Conservation (phyloP, 2,888 invertebrate genomes). For the Hypena proboscidalis region DNA sequence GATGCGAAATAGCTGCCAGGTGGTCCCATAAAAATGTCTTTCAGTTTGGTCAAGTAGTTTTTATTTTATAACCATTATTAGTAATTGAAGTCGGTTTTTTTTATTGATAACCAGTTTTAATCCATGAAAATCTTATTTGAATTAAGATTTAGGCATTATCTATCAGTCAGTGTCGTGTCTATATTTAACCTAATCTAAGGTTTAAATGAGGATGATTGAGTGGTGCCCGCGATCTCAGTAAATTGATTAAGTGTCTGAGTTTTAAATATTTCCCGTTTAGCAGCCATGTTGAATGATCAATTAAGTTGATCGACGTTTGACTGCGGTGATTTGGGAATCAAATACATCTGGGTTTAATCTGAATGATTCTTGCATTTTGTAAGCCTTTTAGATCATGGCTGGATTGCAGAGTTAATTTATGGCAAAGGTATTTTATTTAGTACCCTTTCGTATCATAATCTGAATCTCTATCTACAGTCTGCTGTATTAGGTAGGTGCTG, state of each 20-base stretch:
- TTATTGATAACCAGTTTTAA: too few relatives aligned
- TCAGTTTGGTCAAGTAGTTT: too few relatives aligned
- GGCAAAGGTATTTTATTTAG: too few relatives aligned
- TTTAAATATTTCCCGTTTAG: conserved; percentile 73
- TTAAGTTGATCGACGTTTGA: conserved; percentile 76
- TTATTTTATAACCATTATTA: too few relatives aligned
- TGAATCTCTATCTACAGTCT: too few relatives aligned
- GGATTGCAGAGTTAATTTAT: conserved; percentile 28
- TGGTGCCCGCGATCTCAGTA: conserved; percentile 68
- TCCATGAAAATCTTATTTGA: too few relatives aligned
- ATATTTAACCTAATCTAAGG: conserved; percentile 31
- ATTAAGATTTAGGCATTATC: conserved; percentile 15
- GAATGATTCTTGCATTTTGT: conserved; percentile 48
- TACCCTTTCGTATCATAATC: too few relatives aligned
- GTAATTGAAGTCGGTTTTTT: too few relatives aligned
- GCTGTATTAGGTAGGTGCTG: too few relatives aligned
- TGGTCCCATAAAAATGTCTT: too few relatives aligned
- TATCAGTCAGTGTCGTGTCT: conserved; percentile 12
- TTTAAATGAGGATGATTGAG: conserved; percentile 62
- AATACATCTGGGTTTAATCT: conserved; percentile 51
- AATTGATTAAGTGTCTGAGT: conserved; percentile 78
- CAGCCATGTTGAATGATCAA: conserved; percentile 69
- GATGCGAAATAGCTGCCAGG: too few relatives aligned
- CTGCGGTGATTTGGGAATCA: conserved; percentile 53
- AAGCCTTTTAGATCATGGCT: conserved; percentile 9